Conservation (phyloP, 2,113 vertebrate species). For the Cryptoleucopteryx plumbea region DNA sequence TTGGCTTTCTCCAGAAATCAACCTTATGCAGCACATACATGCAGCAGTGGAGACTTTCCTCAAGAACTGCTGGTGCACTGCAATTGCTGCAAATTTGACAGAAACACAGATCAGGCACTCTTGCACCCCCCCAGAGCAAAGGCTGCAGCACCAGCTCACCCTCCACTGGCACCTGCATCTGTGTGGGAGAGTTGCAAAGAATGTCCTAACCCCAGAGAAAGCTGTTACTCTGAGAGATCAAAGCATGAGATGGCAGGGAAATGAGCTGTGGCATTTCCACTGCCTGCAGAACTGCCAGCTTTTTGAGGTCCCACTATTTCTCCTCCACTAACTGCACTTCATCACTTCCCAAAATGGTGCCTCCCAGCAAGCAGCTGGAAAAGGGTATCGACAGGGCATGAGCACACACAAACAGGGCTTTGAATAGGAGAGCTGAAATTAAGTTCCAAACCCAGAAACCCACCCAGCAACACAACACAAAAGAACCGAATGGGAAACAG, state of each 20-base stretch:
- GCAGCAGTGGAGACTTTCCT: not conserved
- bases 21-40: not conserved
- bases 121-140: rapidly evolving
- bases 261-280: not conserved
- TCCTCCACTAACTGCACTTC: not conserved
- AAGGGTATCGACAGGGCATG: not conserved
- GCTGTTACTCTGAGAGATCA: not conserved
- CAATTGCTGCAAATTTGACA: not conserved
- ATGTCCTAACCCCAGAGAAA: not conserved
- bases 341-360: not conserved
- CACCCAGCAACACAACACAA: not conserved
- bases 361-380: not conserved
- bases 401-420: not conserved
- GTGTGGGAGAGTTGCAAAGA: not conserved
- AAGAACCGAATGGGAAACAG: not conserved
- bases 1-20: not conserved
- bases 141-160: not conserved
- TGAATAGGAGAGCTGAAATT: not conserved
- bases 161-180: not conserved
- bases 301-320: not conserved
- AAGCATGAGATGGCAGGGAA: not conserved
- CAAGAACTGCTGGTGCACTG: not conserved
- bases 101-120: not conserved
- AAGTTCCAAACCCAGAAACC: not conserved
- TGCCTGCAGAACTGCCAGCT: not conserved